Base-by-base conservation (phyloP, 1,140 invertebrate species). In the Drosophila suzukii region DNA sequence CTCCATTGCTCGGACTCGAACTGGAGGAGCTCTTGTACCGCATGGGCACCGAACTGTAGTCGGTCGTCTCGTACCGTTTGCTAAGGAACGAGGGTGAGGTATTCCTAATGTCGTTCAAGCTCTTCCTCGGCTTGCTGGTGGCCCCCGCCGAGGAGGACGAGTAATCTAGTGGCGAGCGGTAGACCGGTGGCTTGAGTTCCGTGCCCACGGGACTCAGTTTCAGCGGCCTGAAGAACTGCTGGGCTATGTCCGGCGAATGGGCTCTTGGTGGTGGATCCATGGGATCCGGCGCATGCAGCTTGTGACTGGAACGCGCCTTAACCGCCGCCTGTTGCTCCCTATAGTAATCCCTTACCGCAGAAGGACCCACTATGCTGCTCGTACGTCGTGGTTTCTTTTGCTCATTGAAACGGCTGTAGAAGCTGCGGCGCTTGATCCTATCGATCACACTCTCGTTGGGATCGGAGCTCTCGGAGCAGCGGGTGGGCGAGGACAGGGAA, bases 371-470 rank as follows among this genome's bases (percentile, higher is more conserved):
- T 67, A 94, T 93, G 78, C 86, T 94, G 81, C 94, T 94, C 77
- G 94, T 94, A 70, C 94, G 93, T 57, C 95, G 93, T 46, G 94
- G 94, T 5, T 86, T 96, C 81, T 96, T 96, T 78, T 96, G 94
- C 79, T 97, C 96, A 81, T 98, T 97, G 85, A 98, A 98, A 61
- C 97, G 94, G 5, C 95, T 95, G 85, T 97, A 98, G 92, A 97
- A 98, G 91, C 97, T 97, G 90, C 97, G 97, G 17, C 97, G 93
- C 75, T 96, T 94, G 68, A 98, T 98, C 74, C 97, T 93, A 81
- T 98, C 97, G 36, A 96, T 95, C 11, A 98, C 95, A 36, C 96
- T 96, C 85, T 97, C 96, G 47, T 91, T 91, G 41, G 93, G 91
- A 58, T 93, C 89, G 3, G 93, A 93, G 30, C 91, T 83, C 13